phyloP scores from a whole-genome alignment of 2,113 vertebrate species.

The Forbesichthys papilliferus region DNA sequence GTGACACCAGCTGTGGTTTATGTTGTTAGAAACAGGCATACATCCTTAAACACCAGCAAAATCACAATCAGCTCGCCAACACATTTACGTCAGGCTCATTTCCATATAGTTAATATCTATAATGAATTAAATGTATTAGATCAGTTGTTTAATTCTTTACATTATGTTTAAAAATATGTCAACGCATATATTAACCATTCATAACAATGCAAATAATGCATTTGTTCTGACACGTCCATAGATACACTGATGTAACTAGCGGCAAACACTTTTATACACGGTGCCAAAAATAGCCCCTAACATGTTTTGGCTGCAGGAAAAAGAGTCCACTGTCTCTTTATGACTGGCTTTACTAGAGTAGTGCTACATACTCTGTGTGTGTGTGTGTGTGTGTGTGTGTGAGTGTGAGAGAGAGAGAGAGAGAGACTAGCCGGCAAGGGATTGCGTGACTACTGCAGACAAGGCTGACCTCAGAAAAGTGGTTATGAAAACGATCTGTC shows the following conservation, averaged over 20 bases:
- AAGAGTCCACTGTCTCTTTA: constrained; percentile 72
- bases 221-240: constrained; percentile 47
- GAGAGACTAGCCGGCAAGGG: constrained; percentile 72
- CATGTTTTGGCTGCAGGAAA: constrained; percentile 57
- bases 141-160: no score
- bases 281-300: constrained; percentile 65
- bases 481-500: constrained; percentile 89
- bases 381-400: constrained; percentile 38
- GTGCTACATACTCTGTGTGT: constrained; percentile 12
- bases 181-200: not conserved
- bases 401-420: constrained; percentile 69
- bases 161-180: not conserved
- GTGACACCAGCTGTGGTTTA: constrained; percentile 41
- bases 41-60: constrained; percentile 12
- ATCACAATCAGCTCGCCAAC: not conserved
- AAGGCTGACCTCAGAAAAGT: constrained; percentile 86
- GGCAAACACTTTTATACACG: constrained; percentile 33
- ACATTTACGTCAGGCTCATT: no score
- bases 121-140: no score
- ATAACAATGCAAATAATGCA: constrained; percentile 14
- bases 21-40: constrained; percentile 15
- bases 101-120: no score
- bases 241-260: constrained; percentile 27
- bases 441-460: constrained; percentile 91
- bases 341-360: constrained; percentile 53